Evolutionary conservation across 2,113 vertebrate genomes (phyloP), one percentile per base, ranked within the genome.

Genomic region (Corythaeola cristata): DNA sequence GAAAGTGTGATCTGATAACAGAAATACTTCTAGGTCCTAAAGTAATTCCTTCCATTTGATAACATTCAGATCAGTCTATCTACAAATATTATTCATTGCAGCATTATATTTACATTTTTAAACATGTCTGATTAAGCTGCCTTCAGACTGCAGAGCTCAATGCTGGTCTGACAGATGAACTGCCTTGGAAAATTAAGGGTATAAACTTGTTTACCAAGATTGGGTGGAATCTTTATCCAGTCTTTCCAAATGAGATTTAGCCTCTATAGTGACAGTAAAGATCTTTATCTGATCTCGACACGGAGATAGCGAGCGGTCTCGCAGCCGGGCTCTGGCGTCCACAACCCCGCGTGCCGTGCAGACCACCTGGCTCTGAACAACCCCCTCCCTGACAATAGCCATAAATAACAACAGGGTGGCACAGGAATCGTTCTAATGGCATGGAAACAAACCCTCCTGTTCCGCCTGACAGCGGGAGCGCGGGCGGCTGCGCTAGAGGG

Each of bases 401-500:
- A 15, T 76, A 85, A 97, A 95, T 87, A 89, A 90, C 24, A 21
- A 14, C 12, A 12, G 2, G 47, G 81, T 33, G 74, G 96, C 74
- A 18, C 26, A 81, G 96, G 74, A 93, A 81, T 83, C 69, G 37
- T 77, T 81, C 67, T 23, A 92, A 71, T 68, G 81, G 95, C 81
- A 11, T 71, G 69, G 90, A 93, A 85, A 83, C 89, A 5, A 44
- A 15, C 14, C 41, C 14, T 12, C 41, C 41, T 12, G 14, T 44
- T 44, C 41, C 14, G 41, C 41, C 41, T 15, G 41, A 44, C 41
- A 44, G 41, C 41, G 41, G 41, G 41, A 44, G 41, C 41, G 41
- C 41, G n/a, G 68, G n/a, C 13, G 18, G 22, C 62, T n/a, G 78
- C 93, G 52, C 90, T 95, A 92, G 97, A 90, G 92, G 97, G 96